phyloP scores from a whole-genome alignment of 2,113 vertebrate genomes.

The Dendropsophus ebraccatus region DNA sequence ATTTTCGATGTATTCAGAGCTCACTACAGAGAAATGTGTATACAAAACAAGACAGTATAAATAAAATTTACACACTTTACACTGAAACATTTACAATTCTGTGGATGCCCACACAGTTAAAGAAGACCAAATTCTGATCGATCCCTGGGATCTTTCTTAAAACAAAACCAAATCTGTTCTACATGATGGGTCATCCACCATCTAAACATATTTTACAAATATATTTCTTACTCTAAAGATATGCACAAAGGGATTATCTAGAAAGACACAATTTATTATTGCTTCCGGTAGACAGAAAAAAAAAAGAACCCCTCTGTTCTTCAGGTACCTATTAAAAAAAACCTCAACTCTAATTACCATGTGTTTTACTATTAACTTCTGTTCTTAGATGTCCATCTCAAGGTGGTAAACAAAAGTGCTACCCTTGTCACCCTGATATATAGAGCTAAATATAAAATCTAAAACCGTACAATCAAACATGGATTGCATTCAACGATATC shows the following conservation, averaged over 20 bases:
- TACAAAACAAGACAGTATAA: slow-evolving; percentile 96
- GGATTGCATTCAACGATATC: slow-evolving; percentile 72
- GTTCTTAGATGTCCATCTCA: slow-evolving; percentile 31
- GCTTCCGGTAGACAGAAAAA: slow-evolving; percentile 73
- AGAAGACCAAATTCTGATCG: slow-evolving; percentile 76
- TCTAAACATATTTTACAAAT: slow-evolving; percentile 71
- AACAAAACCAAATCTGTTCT: slow-evolving; percentile 91
- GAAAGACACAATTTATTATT: slow-evolving; percentile 78
- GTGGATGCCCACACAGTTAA: slow-evolving; percentile 81
- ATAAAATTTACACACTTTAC: slow-evolving; percentile 99
- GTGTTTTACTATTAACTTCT: slow-evolving; percentile 24
- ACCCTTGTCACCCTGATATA: slow-evolving; percentile 71
- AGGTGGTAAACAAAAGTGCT: slow-evolving; percentile 38
- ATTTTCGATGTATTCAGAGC: slow-evolving; percentile 99
- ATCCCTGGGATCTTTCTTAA: slow-evolving; percentile 83
- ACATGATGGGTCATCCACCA: slow-evolving; percentile 76
- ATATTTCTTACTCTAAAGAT: slow-evolving; percentile 73
- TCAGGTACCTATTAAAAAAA: slow-evolving; percentile 62
- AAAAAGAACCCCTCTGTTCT: slow-evolving; percentile 58
- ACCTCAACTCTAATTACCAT: slow-evolving; percentile 27
- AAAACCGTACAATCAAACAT: slow-evolving; percentile 67
- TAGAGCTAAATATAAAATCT: slow-evolving; percentile 71
- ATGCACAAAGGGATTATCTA: slow-evolving; percentile 64
- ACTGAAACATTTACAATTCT: slow-evolving; percentile 95
- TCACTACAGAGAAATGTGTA: slow-evolving; percentile 94